Evolutionary conservation across 2,888 invertebrate species (phyloP).

Genomic region (Spodoptera exigua): DNA sequence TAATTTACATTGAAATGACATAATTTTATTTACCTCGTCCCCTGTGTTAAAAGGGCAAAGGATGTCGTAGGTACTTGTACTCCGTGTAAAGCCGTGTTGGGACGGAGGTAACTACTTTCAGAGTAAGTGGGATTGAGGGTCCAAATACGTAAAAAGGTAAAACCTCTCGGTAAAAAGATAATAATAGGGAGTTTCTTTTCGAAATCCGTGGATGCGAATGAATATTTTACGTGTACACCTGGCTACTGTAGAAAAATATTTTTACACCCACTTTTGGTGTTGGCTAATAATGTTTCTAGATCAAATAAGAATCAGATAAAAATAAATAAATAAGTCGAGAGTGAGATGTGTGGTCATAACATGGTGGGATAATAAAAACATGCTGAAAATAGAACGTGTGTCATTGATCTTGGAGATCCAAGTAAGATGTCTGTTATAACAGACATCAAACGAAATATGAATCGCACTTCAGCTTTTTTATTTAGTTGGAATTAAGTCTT

Average conservation of each 20-base stretch:
- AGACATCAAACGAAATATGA: conserved; percentile 38
- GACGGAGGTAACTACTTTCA: conserved; percentile 41
- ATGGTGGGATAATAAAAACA: conserved; percentile 33
- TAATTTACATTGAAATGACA: conserved; percentile 63
- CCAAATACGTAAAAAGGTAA: conserved; percentile 49
- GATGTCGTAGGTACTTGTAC: conserved; percentile 26
- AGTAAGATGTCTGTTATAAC: conserved; percentile 26
- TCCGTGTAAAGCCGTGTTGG: conserved; percentile 36
- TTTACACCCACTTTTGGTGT: conserved; percentile 9
- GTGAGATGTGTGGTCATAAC: conserved; percentile 31
- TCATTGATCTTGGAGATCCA: conserved; percentile 43
- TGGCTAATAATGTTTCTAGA: conserved; percentile 22
- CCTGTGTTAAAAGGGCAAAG: conserved; percentile 41
- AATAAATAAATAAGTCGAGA: conserved; percentile 14
- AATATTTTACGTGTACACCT: conserved; percentile 21
- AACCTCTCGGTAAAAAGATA: conserved; percentile 37
- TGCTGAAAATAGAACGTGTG: conserved; percentile 33
- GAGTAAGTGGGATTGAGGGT: conserved; percentile 42
- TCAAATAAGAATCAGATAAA: conserved; percentile 21
- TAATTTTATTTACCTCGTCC: conserved; percentile 56
- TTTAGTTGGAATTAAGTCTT: conserved; percentile 34
- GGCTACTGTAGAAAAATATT: conserved; percentile 19
- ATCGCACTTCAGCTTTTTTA: conserved; percentile 24
- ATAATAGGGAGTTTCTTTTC: conserved; percentile 35
- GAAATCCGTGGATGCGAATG: conserved; percentile 38